Percentiles rank a stretch among this genome's conserved stretches.
Evolutionary conservation across 2,113 vertebrate species (phyloP).

Genomic region (Cacatua alba): DNA sequence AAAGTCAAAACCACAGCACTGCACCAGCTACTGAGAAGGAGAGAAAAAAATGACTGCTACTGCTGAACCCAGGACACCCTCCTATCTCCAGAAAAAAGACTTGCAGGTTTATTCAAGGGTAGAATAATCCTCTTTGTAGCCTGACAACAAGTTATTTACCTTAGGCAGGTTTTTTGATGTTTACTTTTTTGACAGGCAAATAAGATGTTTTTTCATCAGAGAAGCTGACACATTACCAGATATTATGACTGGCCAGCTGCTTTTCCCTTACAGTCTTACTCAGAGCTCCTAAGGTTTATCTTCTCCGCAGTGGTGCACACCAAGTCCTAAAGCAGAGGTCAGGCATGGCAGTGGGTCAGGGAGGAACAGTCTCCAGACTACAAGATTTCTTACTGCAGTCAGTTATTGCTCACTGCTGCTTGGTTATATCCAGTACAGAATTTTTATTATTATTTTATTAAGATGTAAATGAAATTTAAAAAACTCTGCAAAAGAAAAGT

Average conservation of each 20-base stretch:
- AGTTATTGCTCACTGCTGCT: not conserved
- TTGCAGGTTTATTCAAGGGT: not conserved
- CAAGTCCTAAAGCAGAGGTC: not conserved
- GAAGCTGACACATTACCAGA: not conserved
- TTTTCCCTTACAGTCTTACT: not conserved
- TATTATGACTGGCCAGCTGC: not conserved
- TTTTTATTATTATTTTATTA: conserved; percentile 53
- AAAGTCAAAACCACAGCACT: no score
- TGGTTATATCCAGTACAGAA: not conserved
- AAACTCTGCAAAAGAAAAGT: conserved; percentile 72
- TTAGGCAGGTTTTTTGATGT: not conserved
- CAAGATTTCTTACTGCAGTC: not conserved
- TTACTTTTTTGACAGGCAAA: not conserved
- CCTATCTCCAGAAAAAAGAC: not conserved
- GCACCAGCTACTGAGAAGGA: no score
- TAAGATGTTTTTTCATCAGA: not conserved
- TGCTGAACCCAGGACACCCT: not conserved
- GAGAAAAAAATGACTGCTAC: no score
- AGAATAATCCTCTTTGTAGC: not conserved
- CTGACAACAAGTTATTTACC: not conserved
- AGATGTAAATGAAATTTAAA: conserved; percentile 72
- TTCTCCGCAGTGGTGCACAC: not conserved
- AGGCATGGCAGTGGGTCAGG: not conserved
- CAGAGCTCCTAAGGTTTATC: not conserved
- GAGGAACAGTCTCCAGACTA: not conserved